Evolutionary conservation across 2,888 invertebrate genomes (phyloP).

Genomic region (Xanthorhoe designata): DNA sequence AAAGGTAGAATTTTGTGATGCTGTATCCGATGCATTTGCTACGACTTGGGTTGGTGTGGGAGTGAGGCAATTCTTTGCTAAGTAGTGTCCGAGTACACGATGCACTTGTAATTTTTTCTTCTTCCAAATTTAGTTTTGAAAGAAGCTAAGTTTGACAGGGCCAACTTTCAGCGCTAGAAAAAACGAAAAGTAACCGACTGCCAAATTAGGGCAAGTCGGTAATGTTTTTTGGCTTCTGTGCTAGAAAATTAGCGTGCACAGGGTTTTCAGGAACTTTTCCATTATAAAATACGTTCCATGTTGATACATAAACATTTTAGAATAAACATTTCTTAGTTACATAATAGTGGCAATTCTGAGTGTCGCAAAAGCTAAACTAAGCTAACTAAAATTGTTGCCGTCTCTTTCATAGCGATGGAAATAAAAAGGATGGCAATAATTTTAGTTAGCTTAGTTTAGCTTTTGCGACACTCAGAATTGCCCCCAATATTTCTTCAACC

Average conservation of each 20-base stretch:
- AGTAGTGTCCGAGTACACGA: conserved; percentile 74
- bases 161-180: conserved; percentile 12
- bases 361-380: too few relatives aligned
- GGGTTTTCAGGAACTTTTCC: background rate
- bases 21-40: conserved; percentile 64
- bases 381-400: too few relatives aligned
- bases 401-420: too few relatives aligned
- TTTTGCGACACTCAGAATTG: too few relatives aligned
- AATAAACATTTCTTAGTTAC: too few relatives aligned
- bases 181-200: conserved; percentile 15
- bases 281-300: too few relatives aligned
- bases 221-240: background rate
- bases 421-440: too few relatives aligned
- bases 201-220: background rate
- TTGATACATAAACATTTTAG: too few relatives aligned
- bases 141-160: conserved; percentile 31
- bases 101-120: conserved; percentile 62
- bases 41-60: conserved; percentile 69
- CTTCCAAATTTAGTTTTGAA: conserved; percentile 49
- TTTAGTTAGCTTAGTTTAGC: too few relatives aligned
- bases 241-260: background rate
- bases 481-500: too few relatives aligned
- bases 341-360: too few relatives aligned
- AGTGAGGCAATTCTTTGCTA: conserved; percentile 73
- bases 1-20: conserved; percentile 47